These are phyloP conservation scores for Ricordea florida DNA, from an alignment of 92 coral and sea anemone genomes.

Conservation along the genomic window DNA sequence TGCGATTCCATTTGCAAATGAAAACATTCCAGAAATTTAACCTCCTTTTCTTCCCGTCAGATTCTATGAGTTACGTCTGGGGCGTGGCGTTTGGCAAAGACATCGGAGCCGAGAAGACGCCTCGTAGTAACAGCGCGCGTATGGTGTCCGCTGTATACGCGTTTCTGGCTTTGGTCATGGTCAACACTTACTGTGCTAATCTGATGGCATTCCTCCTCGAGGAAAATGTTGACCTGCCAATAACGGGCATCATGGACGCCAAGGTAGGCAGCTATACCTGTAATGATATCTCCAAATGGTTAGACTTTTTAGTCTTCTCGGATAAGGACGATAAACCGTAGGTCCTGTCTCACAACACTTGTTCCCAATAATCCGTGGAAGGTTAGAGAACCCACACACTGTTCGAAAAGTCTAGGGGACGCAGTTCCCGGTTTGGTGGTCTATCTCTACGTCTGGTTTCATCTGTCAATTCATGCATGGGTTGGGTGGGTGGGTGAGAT, in stretches of 20 bases:
- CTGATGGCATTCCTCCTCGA: conserved; percentile 79
- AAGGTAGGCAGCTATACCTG: conserved; percentile 73
- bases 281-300: too few relatives aligned
- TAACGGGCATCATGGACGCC: conserved; percentile 64
- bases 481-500: too few relatives aligned
- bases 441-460: too few relatives aligned
- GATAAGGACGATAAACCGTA: too few relatives aligned
- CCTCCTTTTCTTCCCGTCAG: conserved; percentile 5
- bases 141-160: conserved; percentile 78
- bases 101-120: conserved; percentile 82
- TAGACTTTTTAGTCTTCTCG: too few relatives aligned
- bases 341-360: too few relatives aligned
- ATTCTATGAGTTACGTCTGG: conserved; percentile 91
- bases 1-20: background rate
- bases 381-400: too few relatives aligned
- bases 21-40: background rate
- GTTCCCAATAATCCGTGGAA: too few relatives aligned
- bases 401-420: too few relatives aligned
- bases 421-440: too few relatives aligned
- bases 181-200: conserved; percentile 79
- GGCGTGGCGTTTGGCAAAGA: conserved; percentile 90
- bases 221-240: conserved; percentile 50
- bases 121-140: conserved; percentile 81
- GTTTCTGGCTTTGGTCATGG: conserved; percentile 71
- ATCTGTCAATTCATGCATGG: too few relatives aligned